Conservation (phyloP, 2,113 vertebrate species). For the Passer montanus region DNA sequence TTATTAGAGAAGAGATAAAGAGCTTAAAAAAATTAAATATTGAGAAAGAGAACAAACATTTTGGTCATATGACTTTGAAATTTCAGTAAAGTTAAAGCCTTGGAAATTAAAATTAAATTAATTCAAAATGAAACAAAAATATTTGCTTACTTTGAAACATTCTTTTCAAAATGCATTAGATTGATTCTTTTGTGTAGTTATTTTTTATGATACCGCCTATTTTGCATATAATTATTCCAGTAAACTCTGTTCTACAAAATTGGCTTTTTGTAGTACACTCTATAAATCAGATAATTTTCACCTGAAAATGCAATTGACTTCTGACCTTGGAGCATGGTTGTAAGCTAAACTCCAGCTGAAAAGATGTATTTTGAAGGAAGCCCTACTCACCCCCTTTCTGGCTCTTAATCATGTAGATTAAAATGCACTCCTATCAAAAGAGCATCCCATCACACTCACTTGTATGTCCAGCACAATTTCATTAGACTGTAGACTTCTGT, state of each 20-base stretch:
- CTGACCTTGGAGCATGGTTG: background rate
- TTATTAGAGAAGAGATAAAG: background rate
- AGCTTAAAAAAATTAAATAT: background rate
- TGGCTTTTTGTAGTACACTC: background rate
- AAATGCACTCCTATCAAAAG: background rate
- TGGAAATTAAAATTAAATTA: background rate
- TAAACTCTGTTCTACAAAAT: background rate
- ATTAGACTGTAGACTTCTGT: slow-evolving; percentile 88
- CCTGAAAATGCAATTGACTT: background rate
- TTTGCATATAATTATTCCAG: background rate
- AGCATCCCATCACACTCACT: slow-evolving; percentile 77
- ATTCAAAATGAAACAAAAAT: background rate
- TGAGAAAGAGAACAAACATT: background rate
- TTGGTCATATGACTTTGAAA: background rate
- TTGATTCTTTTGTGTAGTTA: background rate
- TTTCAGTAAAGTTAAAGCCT: background rate
- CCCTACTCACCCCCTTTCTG: background rate
- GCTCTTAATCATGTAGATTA: background rate
- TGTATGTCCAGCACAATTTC: slow-evolving; percentile 92
- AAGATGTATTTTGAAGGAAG: background rate
- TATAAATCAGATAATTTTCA: background rate
- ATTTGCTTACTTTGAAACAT: background rate
- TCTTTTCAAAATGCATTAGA: background rate
- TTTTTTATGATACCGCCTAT: background rate
- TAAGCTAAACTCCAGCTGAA: background rate